Evolutionary conservation across 1,140 invertebrate genomes (phyloP).

Genomic region (Ephestia elutella): DNA sequence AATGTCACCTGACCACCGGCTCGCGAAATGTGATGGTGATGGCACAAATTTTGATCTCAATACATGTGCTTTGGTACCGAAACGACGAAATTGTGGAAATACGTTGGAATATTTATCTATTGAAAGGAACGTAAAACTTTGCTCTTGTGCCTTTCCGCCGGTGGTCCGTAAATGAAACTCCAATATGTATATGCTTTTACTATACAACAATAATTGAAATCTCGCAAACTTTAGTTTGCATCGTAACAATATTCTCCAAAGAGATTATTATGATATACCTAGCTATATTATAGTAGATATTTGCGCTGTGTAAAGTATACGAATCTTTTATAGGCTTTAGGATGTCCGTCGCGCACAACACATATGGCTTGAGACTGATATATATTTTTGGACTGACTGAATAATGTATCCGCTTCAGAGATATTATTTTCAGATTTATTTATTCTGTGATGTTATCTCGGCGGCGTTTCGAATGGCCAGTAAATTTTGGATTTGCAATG

Average conservation of each 20-base stretch:
- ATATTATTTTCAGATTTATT: constrained; percentile 20
- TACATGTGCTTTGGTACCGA: constrained; percentile 10
- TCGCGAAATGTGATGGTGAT: constrained; percentile 32
- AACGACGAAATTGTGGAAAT: constrained; percentile 18
- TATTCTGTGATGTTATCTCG: constrained; percentile 18
- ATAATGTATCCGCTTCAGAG: constrained; percentile 17
- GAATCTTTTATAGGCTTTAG: constrained; percentile 40
- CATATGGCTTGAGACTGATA: constrained; percentile 27
- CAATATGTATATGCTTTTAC: constrained; percentile 40
- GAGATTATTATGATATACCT: constrained; percentile 42
- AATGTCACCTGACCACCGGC: constrained; percentile 43
- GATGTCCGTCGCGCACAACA: constrained; percentile 24
- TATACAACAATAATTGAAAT: constrained; percentile 28
- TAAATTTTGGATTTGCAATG: no score
- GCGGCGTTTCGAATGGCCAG: constrained; percentile 19
- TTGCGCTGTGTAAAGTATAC: constrained; percentile 66
- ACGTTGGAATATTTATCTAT: constrained; percentile 30
- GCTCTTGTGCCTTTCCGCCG: constrained; percentile 64
- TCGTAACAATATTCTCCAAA: constrained; percentile 58
- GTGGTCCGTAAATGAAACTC: constrained; percentile 35
- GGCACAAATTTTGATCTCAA: constrained; percentile 54
- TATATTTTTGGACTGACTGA: constrained; percentile 10
- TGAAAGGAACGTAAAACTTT: constrained; percentile 47
- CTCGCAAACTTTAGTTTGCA: constrained; percentile 42
- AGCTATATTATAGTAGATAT: constrained; percentile 38